Evolutionary conservation across 2,797 vertebrate genomes (phyloP).

Genomic region (Leptatherina wallacei): DNA sequence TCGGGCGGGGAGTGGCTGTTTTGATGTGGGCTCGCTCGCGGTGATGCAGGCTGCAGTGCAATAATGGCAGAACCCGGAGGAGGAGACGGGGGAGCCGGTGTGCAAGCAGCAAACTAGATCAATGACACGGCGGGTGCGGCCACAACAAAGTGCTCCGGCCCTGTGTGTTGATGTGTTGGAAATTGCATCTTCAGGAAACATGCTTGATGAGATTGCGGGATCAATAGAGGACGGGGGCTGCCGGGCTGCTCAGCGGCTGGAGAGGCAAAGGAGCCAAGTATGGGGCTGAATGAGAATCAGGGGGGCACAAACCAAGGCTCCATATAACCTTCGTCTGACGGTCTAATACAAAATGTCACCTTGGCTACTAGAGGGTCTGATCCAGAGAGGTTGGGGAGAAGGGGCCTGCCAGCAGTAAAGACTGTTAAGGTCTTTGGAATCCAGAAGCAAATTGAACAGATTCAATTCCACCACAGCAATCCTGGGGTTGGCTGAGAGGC

Average conservation of each 20-base stretch:
- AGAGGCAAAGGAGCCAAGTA: conserved; percentile 44
- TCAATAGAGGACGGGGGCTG: conserved; percentile 77
- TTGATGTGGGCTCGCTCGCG: conserved; percentile 35
- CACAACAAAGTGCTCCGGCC: conserved; percentile 79
- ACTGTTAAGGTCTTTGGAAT: conserved; percentile 58
- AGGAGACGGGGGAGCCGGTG: conserved; percentile 29
- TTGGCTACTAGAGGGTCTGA: conserved; percentile 48
- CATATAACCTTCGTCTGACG: conserved; percentile 61
- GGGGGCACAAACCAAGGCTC: conserved; percentile 44
- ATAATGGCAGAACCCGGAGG: conserved; percentile 36
- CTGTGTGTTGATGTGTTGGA: conserved; percentile 78
- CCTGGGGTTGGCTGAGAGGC: conserved; percentile 41
- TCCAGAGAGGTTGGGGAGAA: conserved; percentile 14
- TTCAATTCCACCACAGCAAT: conserved; percentile 57
- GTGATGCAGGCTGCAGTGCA: conserved; percentile 40
- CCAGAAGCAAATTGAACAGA: conserved; percentile 65
- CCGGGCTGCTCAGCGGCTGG: conserved; percentile 46
- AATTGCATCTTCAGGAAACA: conserved; percentile 86
- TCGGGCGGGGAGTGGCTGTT: conserved; percentile 37
- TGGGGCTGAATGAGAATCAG: conserved; percentile 75
- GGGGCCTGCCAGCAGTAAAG: conserved; percentile 35
- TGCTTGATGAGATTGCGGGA: conserved; percentile 83
- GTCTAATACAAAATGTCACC: conserved; percentile 77
- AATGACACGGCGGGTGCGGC: conserved; percentile 67
- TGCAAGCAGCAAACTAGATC: conserved; percentile 71